These are phyloP conservation scores for Cataglyphis altisquamis DNA, from an alignment of 2,888 invertebrate species.

Conservation along the genomic window DNA sequence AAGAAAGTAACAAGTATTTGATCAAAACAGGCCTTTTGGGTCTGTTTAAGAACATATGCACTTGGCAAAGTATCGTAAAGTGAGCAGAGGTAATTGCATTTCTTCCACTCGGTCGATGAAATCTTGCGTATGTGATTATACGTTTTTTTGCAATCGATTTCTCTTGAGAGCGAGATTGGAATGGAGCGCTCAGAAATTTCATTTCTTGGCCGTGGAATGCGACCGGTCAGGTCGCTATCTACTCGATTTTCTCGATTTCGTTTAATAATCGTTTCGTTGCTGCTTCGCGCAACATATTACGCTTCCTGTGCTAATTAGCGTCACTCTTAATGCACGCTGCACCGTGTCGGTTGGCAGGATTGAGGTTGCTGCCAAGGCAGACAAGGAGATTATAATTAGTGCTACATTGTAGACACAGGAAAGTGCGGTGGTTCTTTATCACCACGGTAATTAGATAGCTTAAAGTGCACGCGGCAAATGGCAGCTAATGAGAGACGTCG, in stretches of 20 bases:
- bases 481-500: constrained; percentile 18
- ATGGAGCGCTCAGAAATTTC: constrained; percentile 50
- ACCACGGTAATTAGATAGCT: constrained; percentile 40
- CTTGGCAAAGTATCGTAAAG: neutral
- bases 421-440: constrained; percentile 22
- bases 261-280: constrained; percentile 27
- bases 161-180: constrained; percentile 31
- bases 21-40: neutral
- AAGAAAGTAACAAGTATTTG: neutral
- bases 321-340: constrained; percentile 19
- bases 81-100: neutral
- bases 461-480: constrained; percentile 25
- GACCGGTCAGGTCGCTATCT: constrained; percentile 40
- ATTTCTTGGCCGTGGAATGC: constrained; percentile 54
- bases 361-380: constrained; percentile 54
- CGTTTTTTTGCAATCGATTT: constrained; percentile 42
- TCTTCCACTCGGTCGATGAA: neutral
- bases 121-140: constrained; percentile 13
- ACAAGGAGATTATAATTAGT: constrained; percentile 56
- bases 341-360: constrained; percentile 2
- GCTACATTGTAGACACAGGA: neutral
- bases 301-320: constrained; percentile 9
- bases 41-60: neutral
- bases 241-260: constrained; percentile 53
- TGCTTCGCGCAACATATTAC: constrained; percentile 28